Evolutionary conservation across 2,888 invertebrate species (phyloP).

Genomic region (Ectobius pallidus): DNA sequence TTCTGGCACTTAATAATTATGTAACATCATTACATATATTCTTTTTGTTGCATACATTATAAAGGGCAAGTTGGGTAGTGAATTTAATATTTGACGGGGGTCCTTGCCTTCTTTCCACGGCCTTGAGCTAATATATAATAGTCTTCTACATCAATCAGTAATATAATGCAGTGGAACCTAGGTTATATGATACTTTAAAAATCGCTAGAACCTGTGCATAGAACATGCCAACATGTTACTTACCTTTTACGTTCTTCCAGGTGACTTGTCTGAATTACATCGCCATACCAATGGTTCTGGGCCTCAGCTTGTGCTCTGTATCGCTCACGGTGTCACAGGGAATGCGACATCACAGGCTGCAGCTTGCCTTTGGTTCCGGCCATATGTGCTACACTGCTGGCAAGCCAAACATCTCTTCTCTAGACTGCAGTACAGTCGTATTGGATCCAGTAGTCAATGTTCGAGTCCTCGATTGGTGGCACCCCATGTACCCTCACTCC

Average conservation of each 20-base stretch:
- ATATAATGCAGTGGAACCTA: too few species aligned
- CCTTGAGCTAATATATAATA: too few species aligned
- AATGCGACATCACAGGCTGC: conserved; percentile 59
- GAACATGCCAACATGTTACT: too few species aligned
- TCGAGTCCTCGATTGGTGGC: conserved; percentile 71
- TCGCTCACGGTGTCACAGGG: conserved; percentile 61
- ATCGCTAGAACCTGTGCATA: too few species aligned
- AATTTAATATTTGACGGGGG: too few species aligned
- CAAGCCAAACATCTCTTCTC: conserved; percentile 50
- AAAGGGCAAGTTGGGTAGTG: too few species aligned
- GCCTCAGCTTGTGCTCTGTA: conserved; percentile 63
- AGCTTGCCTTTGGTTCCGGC: conserved; percentile 61
- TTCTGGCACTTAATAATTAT: too few species aligned
- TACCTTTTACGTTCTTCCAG: conserved; percentile 29
- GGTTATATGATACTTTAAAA: too few species aligned
- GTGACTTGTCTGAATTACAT: conserved; percentile 63
- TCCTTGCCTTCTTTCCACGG: too few species aligned
- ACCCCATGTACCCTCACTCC: conserved; percentile 60
- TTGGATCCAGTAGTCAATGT: conserved; percentile 61
- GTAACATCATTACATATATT: too few species aligned
- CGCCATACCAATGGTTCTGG: conserved; percentile 64
- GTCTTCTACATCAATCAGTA: too few species aligned
- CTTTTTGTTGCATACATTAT: too few species aligned
- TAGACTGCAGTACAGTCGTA: conserved; percentile 51
- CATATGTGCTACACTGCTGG: conserved; percentile 49